phyloP scores from a whole-genome alignment of 1,140 invertebrate species.

The Hesperophylax magnus region DNA sequence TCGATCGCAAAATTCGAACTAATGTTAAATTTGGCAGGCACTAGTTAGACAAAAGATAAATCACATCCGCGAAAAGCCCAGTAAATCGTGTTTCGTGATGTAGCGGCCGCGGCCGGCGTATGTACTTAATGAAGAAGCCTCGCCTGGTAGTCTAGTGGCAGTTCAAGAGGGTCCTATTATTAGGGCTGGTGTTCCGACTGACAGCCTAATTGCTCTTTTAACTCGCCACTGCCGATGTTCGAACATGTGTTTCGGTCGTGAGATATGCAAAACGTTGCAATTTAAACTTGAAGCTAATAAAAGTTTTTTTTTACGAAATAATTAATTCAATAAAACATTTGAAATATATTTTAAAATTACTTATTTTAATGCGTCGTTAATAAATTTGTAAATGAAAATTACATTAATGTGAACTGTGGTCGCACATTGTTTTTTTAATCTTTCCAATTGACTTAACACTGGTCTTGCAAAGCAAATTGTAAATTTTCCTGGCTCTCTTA shows the following conservation, averaged over 20 bases:
- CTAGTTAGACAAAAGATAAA: not conserved
- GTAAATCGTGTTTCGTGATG: not conserved
- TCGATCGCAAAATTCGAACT: no score
- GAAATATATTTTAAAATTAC: no score
- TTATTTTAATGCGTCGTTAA: no score
- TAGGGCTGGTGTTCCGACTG: constrained; percentile 3
- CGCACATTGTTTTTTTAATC: no score
- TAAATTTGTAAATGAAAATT: no score
- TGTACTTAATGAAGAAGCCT: not conserved
- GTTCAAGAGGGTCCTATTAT: not conserved
- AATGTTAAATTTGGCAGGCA: no score
- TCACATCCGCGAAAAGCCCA: not conserved
- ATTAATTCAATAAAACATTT: not conserved
- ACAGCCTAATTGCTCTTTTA: constrained; percentile 11
- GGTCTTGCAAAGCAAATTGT: no score
- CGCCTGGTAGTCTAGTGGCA: not conserved
- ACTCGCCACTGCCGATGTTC: constrained; percentile 13
- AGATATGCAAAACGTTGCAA: not conserved
- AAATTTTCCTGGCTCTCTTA: no score
- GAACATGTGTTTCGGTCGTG: constrained; percentile 5
- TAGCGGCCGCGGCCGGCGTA: not conserved
- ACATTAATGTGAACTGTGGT: no score
- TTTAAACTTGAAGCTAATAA: not conserved
- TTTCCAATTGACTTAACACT: no score
- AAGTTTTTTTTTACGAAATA: not conserved